Percentiles rank a stretch among this genome's conserved stretches.
These are phyloP conservation scores for Phania funesta DNA, from an alignment of 2,888 invertebrate genomes.

Conservation along the genomic window DNA sequence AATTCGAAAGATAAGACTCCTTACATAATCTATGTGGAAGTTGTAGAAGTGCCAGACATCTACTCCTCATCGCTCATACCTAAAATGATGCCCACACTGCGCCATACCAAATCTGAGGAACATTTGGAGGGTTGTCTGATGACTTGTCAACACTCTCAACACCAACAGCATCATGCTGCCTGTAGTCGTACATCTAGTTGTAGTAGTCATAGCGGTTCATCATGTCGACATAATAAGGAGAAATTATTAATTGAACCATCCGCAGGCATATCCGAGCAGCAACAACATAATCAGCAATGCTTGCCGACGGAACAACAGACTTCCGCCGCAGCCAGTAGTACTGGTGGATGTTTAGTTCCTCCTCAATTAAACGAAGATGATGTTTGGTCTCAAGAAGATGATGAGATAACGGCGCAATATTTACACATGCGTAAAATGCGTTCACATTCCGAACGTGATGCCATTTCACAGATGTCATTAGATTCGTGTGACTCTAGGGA, in stretches of 20 bases:
- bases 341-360: conserved; percentile 75
- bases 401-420: conserved; percentile 92
- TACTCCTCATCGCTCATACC: conserved; percentile 92
- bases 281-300: neutral
- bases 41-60: conserved; percentile 91
- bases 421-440: conserved; percentile 82
- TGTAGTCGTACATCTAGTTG: conserved; percentile 76
- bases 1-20: conserved; percentile 97
- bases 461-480: conserved; percentile 94
- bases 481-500: conserved; percentile 91
- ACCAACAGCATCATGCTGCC: conserved; percentile 69
- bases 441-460: conserved; percentile 86
- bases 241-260: conserved; percentile 68
- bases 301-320: conserved; percentile 1
- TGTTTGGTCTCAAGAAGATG: conserved; percentile 97
- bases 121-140: conserved; percentile 83
- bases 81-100: conserved; percentile 91
- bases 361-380: conserved; percentile 83
- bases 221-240: conserved; percentile 72
- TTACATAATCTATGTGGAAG: conserved; percentile 98
- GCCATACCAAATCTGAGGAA: conserved; percentile 97
- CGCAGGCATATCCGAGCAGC: conserved; percentile 31
- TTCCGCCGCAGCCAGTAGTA: conserved; percentile 1
- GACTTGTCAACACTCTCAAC: conserved; percentile 60
- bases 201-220: conserved; percentile 71